These are phyloP conservation scores for Sarcophaga subvicina DNA, from an alignment of 2,888 invertebrate genomes.

Conservation along the genomic window DNA sequence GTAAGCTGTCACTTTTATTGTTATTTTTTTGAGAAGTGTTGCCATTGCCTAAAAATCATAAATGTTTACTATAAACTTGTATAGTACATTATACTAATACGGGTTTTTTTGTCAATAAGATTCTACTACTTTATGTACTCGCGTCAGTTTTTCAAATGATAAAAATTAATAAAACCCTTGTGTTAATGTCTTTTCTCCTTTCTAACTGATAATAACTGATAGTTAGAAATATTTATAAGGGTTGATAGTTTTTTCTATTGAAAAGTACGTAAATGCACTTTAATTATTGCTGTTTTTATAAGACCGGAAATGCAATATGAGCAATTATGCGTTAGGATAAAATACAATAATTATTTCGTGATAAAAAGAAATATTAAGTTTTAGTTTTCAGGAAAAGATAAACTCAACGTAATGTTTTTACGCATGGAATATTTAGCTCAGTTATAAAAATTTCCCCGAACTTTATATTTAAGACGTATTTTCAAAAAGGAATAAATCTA, in stretches of 20 bases:
- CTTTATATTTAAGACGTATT: too few relatives aligned
- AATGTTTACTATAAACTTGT: neutral
- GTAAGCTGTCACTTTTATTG: neutral
- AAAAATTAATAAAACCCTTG: neutral
- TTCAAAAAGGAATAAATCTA: too few relatives aligned
- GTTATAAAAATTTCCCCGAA: too few relatives aligned
- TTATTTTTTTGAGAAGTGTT: neutral
- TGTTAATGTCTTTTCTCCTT: neutral
- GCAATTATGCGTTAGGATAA: neutral
- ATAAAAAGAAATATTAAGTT: neutral
- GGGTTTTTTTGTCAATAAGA: too few relatives aligned
- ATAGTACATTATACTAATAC: neutral
- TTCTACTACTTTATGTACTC: too few relatives aligned
- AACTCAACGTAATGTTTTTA: too few relatives aligned
- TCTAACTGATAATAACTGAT: neutral
- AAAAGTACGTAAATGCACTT: slow-evolving; percentile 31
- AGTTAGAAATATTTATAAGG: slow-evolving; percentile 4
- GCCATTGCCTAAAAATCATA: neutral
- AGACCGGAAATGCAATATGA: slow-evolving; percentile 43
- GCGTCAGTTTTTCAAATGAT: too few relatives aligned
- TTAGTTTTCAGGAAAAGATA: too few relatives aligned
- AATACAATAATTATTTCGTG: neutral
- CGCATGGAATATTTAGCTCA: too few relatives aligned
- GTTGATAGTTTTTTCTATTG: slow-evolving; percentile 17
- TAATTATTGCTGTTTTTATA: slow-evolving; percentile 18